Conservation (phyloP, 2,797 vertebrate genomes). For the Glossophaga mutica region DNA sequence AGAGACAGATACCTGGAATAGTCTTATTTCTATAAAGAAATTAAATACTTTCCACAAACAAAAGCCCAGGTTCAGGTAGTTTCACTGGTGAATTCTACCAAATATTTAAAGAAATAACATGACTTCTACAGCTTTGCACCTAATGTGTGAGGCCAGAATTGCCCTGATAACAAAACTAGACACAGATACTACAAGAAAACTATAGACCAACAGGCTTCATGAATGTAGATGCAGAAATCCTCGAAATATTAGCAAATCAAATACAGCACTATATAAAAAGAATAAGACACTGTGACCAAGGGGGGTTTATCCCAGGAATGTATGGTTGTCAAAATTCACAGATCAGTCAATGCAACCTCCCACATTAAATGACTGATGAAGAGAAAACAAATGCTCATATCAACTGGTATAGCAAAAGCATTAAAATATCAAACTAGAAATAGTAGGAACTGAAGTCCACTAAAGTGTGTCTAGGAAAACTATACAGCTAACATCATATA, state of each 20-base stretch:
- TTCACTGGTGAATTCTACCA: neutral
- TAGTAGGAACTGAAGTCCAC: neutral
- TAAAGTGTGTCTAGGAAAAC: neutral
- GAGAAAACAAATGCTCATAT: neutral
- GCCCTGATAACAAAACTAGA: neutral
- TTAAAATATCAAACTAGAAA: neutral
- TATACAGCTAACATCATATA: neutral
- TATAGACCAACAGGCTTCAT: neutral
- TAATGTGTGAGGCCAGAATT: neutral
- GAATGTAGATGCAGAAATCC: neutral
- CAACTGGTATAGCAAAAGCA: neutral
- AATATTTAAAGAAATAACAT: slow-evolving; percentile 31
- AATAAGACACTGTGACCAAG: neutral
- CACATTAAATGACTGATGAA: neutral
- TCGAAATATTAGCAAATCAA: neutral
- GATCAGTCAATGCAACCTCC: neutral
- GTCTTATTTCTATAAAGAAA: neutral
- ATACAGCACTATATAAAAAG: neutral
- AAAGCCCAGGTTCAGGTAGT: neutral
- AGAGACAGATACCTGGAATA: neutral
- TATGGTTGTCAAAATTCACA: neutral
- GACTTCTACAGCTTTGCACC: neutral
- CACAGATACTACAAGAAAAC: neutral
- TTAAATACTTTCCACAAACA: neutral
- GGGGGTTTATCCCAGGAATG: neutral